Percentiles rank a stretch among this genome's conserved stretches.
These are phyloP conservation scores for Sesamia inferens DNA, from an alignment of 2,888 invertebrate species.

Conservation along the genomic window DNA sequence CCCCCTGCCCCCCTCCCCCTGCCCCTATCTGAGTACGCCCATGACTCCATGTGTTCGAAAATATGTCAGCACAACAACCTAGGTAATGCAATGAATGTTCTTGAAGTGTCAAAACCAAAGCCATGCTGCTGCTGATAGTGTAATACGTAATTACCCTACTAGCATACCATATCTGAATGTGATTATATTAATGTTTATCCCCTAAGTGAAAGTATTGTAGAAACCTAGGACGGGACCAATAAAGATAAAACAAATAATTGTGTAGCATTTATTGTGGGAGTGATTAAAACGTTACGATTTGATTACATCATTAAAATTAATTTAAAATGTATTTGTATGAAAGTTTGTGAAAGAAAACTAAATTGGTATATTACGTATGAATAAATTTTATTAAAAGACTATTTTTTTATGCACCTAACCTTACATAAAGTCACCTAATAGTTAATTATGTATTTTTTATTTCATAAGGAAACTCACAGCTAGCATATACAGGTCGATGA, in stretches of 20 bases:
- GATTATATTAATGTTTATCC: constrained; percentile 47
- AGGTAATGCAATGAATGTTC: too few relatives aligned
- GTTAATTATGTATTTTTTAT: too few relatives aligned
- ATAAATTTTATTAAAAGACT: constrained; percentile 44
- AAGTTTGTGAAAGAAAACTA: constrained; percentile 36
- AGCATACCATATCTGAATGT: constrained; percentile 41
- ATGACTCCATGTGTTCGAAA: too few relatives aligned
- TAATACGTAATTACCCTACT: background rate
- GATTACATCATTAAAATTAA: constrained; percentile 45
- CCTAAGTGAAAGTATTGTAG: constrained; percentile 52
- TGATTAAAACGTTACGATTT: constrained; percentile 47
- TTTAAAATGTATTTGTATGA: constrained; percentile 48
- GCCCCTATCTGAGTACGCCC: too few relatives aligned
- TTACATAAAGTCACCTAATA: background rate
- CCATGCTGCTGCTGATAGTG: too few relatives aligned
- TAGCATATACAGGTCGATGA: too few relatives aligned
- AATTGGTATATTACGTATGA: constrained; percentile 50
- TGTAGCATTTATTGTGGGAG: constrained; percentile 44
- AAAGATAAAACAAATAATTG: constrained; percentile 45
- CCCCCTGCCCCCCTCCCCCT: too few relatives aligned
- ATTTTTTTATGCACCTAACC: constrained; percentile 15
- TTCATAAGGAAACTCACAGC: too few relatives aligned
- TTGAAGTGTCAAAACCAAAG: too few relatives aligned
- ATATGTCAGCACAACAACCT: too few relatives aligned
- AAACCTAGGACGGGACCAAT: constrained; percentile 33